Evolutionary conservation across 2,113 vertebrate species (phyloP).

Genomic region (Anarrhichthys ocellatus): DNA sequence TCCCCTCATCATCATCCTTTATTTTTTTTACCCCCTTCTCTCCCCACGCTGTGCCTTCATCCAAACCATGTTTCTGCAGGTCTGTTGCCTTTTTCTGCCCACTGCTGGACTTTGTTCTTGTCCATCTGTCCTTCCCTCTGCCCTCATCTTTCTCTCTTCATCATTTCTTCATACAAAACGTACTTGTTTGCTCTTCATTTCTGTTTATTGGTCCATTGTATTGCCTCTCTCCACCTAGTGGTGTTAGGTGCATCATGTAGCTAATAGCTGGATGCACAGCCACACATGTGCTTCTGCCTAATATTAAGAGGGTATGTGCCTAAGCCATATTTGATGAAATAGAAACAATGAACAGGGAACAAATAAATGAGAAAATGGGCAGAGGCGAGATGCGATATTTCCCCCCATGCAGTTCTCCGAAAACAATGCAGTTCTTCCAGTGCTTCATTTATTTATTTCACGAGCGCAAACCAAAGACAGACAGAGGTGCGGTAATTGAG

Average conservation of each 20-base stretch:
- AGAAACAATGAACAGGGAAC: slow-evolving; percentile 47
- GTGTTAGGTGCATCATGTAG: neutral
- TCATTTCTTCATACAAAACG: neutral
- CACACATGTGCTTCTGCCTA: slow-evolving; percentile 11
- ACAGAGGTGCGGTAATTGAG: slow-evolving; percentile 56
- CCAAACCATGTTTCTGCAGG: slow-evolving; percentile 16
- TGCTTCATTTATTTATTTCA: slow-evolving; percentile 42
- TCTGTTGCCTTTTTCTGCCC: slow-evolving; percentile 8
- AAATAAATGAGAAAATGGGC: slow-evolving; percentile 37
- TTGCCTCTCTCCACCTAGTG: neutral
- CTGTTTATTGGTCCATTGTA: neutral
- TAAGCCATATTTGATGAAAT: slow-evolving; percentile 61
- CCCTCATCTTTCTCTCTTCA: neutral
- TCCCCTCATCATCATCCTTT: slow-evolving; percentile 17
- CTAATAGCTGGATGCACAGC: neutral
- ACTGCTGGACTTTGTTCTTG: slow-evolving; percentile 9
- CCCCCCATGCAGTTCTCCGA: slow-evolving; percentile 22
- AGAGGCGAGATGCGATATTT: slow-evolving; percentile 16
- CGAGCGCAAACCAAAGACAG: slow-evolving; percentile 33
- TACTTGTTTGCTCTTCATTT: neutral
- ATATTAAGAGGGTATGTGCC: slow-evolving; percentile 23
- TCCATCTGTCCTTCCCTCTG: slow-evolving; percentile 22
- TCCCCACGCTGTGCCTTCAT: neutral
- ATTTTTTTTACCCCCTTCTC: slow-evolving; percentile 1
- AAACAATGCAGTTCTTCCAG: slow-evolving; percentile 29